Evolutionary conservation across 2,797 vertebrate genomes (phyloP), one percentile per base, ranked within the genome.

Genomic region (Acanthiza pusilla): DNA sequence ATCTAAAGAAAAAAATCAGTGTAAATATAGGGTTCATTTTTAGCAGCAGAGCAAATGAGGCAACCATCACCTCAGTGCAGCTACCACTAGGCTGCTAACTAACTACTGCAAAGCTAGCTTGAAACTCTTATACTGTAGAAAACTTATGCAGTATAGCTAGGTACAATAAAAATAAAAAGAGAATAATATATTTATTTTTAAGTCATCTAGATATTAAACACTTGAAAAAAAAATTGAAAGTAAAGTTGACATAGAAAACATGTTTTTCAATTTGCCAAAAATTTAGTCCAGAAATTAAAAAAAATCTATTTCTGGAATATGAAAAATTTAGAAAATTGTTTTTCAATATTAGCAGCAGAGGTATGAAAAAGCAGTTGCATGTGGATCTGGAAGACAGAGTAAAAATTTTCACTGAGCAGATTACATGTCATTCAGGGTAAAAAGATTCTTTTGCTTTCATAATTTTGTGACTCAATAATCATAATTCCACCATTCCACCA

Each of bases 151-250:
- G 9, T 13, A 58, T 45, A 81, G 12, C 6, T 43, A 78, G 16
- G 9, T 21, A 58, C 2, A 71, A 57, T 12, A 62, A 83, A 54
- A 83, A 6, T 1, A 3, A 47, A 75, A 66, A 42, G 8, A 38
- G 3, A 51, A 42, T 26, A 17, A 43, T 18, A 18, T 45, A 11
- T 45, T 45, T 45, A 58, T 29, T 36, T 16, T 4, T 7, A 7
- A 7, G n/a, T n/a, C 2, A 50, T 36, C 9, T 58, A 29, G 1
- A 1, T 57, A 27, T 34, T 48, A 16, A 78, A 48, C 2, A 48
- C 7, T 53, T 12, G 7, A 3, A 1, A 1, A 9, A 27, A 19
- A 34, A 45, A 11, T 40, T 36, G n/a, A 36, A 60, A 9, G 3
- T 27, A 55, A 58, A n/a, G 11, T 30, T 58, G 17, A 26, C 13